Base-by-base conservation (phyloP, 2,888 invertebrate species). In the Charanyca ferruginea region DNA sequence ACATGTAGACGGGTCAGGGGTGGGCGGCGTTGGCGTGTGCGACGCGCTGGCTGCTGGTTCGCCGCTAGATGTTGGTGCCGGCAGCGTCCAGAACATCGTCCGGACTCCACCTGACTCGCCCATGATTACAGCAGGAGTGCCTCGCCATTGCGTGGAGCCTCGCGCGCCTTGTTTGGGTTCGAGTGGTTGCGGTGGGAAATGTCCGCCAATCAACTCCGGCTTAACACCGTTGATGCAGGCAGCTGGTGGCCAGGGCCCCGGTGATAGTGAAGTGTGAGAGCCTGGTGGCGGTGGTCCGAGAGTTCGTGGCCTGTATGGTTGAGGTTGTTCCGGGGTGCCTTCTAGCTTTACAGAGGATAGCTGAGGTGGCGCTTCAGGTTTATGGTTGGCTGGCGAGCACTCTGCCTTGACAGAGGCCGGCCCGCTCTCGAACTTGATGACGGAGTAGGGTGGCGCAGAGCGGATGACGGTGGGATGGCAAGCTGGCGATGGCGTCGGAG, bases 51-150 rank as follows among this genome's bases (percentile, higher is more conserved):
- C 90, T 8, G 93, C 89, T 28, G 95, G 92, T 89, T 96, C 93
- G 44, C 92, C 96, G 48, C 96, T 95, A 44, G 96, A 88, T 41
- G 91, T 90, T 3, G 94, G 96, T 44, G 96, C 96, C 55, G 96
- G 96, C 22, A 96, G 92, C 60, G 97, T 96, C 97, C 97, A 97
- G 71, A 97, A 96, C 97, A 97, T 97, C 25, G 97, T 97, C 52
- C 97, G 96, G 0, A 98, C 98, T 47, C 98, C 98, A 61, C 98
- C 98, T 44, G 98, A 98, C 91, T 98, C 98, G 54, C 98, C 98
- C 98, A 98, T 98, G 80, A 98, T 98, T 74, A 98, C 98, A 53
- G 98, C 98, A 35, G 98, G 98, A 57, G 98, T 97, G 85, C 91
- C 97, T 86, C 94, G 96, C 95, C 94, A 94, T 92, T 93, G 95